Evolutionary conservation across 2,113 vertebrate species (phyloP).

Genomic region (Pithys albifrons): DNA sequence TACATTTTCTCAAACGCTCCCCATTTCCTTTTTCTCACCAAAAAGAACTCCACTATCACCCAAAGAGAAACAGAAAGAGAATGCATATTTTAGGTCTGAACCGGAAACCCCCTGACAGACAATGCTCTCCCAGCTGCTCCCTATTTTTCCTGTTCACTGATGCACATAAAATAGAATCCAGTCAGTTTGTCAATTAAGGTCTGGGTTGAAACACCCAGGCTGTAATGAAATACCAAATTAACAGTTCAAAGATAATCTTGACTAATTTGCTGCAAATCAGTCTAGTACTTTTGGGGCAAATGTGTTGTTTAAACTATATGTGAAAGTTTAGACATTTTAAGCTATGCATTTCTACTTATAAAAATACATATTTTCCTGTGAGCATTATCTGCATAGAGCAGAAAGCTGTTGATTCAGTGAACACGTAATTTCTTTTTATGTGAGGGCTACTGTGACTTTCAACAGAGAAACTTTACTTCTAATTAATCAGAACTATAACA

Average conservation of each 20-base stretch:
- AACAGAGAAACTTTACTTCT: neutral
- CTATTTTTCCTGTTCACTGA: conserved; percentile 66
- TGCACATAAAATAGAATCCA: conserved; percentile 54
- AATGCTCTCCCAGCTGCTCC: conserved; percentile 54
- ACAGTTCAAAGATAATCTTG: neutral
- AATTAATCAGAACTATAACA: neutral
- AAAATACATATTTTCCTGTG: neutral
- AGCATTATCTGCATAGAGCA: neutral
- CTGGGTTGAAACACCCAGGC: conserved; percentile 26
- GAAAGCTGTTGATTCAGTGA: neutral
- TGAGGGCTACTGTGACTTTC: neutral
- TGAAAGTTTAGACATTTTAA: neutral
- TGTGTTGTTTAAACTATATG: neutral
- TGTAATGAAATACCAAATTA: conserved; percentile 44
- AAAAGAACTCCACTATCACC: conserved; percentile 5
- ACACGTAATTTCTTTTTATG: neutral
- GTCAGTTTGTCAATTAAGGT: conserved; percentile 48
- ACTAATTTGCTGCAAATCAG: neutral
- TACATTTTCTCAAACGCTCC: neutral
- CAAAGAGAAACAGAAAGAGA: conserved; percentile 30
- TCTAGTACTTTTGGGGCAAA: neutral
- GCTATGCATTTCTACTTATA: neutral
- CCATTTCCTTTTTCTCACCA: conserved; percentile 8
- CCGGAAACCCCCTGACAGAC: conserved; percentile 55
- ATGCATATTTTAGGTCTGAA: conserved; percentile 49